Evolutionary conservation across 2,797 vertebrate species (phyloP).

Genomic region (Thalassophryne amazonica): DNA sequence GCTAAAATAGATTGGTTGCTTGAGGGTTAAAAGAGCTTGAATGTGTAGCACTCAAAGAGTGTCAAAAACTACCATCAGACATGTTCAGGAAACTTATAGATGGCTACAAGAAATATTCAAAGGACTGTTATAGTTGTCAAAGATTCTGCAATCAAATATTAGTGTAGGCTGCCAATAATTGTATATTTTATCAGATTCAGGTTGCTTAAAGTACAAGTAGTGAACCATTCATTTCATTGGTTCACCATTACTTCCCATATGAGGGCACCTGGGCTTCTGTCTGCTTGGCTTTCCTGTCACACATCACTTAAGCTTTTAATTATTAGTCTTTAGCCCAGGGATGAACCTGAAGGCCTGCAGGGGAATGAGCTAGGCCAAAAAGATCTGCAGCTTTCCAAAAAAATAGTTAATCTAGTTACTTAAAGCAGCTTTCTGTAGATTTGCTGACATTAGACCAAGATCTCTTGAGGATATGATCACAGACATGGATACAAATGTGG

Average conservation of each 20-base stretch:
- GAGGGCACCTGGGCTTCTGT: not conserved
- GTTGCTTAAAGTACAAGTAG: too few relatives aligned
- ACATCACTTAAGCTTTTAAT: conserved; percentile 33
- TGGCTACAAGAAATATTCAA: too few relatives aligned
- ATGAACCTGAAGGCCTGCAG: conserved; percentile 16
- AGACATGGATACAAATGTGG: not conserved
- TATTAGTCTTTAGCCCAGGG: not conserved
- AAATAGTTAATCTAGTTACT: conserved; percentile 46
- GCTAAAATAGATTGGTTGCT: too few relatives aligned
- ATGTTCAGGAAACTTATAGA: too few relatives aligned
- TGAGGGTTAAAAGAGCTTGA: too few relatives aligned
- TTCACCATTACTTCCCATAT: not conserved
- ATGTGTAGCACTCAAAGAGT: too few relatives aligned
- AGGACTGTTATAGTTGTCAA: too few relatives aligned
- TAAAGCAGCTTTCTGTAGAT: conserved; percentile 18
- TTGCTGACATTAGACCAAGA: conserved; percentile 22
- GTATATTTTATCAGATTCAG: too few relatives aligned
- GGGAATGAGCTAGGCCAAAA: conserved; percentile 31
- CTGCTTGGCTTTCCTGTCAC: not conserved
- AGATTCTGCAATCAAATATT: too few relatives aligned
- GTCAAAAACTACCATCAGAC: too few relatives aligned
- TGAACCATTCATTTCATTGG: too few relatives aligned
- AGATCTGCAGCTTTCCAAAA: conserved; percentile 10
- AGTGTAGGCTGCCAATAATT: too few relatives aligned
- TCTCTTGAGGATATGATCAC: conserved; percentile 4